Conservation (phyloP, 2,888 invertebrate species). For the Scaptomyza reducta region DNA sequence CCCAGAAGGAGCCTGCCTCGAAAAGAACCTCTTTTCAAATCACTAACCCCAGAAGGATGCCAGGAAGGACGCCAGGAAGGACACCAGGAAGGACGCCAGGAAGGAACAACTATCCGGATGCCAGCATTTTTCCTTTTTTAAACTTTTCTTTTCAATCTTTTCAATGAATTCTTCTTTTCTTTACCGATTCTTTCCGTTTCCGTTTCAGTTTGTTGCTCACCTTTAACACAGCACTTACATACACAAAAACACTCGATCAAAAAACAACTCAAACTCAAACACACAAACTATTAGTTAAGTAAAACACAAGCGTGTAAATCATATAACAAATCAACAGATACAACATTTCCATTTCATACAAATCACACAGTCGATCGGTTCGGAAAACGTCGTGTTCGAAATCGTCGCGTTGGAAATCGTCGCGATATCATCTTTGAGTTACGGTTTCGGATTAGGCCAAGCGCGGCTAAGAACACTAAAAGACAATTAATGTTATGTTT, state of each 20-base stretch:
- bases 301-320: neutral
- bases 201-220: neutral
- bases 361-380: no score
- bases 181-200: neutral
- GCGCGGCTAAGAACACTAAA: slow-evolving; percentile 6
- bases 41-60: neutral
- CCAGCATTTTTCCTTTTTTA: neutral
- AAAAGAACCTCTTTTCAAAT: no score
- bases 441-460: slow-evolving; percentile 3
- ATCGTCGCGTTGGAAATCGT: neutral
- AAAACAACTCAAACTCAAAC: slow-evolving; percentile 6
- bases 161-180: neutral
- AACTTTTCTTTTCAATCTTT: slow-evolving; percentile 6
- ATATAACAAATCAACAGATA: neutral
- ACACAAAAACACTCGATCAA: neutral
- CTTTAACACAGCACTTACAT: neutral
- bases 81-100: neutral
- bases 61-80: neutral
- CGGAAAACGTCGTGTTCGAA: neutral
- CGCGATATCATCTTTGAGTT: neutral
- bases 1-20: no score
- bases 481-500: slow-evolving; percentile 10
- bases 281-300: slow-evolving; percentile 1
- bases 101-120: neutral
- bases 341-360: slow-evolving; percentile 4